Conservation (phyloP, 37 sponge, comb jelly and placozoan species). For the Axinella damicornis region DNA sequence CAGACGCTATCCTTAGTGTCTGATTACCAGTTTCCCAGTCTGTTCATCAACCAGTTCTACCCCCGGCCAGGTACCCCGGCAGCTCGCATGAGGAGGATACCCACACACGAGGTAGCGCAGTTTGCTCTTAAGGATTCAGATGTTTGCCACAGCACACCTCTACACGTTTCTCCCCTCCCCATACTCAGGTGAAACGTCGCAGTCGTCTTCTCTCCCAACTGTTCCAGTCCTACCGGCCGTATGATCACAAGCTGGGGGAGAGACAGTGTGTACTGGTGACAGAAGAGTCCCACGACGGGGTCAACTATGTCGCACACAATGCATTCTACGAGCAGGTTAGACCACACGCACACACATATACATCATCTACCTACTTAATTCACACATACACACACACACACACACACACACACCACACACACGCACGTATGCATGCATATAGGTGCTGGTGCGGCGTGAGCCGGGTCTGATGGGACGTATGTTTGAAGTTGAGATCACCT, state of each 20-base stretch:
- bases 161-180: too few relatives aligned
- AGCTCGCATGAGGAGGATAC: slow-evolving; percentile 91
- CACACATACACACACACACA: too few relatives aligned
- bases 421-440: background rate
- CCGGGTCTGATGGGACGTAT: slow-evolving; percentile 76
- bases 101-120: slow-evolving; percentile 81
- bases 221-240: slow-evolving; percentile 90
- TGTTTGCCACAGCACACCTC: background rate
- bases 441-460: slow-evolving; percentile 80
- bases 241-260: slow-evolving; percentile 73
- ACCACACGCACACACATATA: too few relatives aligned
- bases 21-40: slow-evolving; percentile 89
- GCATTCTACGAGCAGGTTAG: slow-evolving; percentile 93
- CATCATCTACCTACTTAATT: too few relatives aligned
- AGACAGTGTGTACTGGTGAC: slow-evolving; percentile 79
- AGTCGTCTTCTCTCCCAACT: slow-evolving; percentile 25
- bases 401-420: too few relatives aligned
- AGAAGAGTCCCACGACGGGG: slow-evolving; percentile 86
- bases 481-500: slow-evolving; percentile 70
- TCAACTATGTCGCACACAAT: slow-evolving; percentile 92
- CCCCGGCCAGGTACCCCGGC: slow-evolving; percentile 99
- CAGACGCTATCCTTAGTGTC: slow-evolving; percentile 76
- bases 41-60: slow-evolving; percentile 99
- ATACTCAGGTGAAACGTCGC: too few relatives aligned
- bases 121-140: background rate